Percentiles rank a stretch among this genome's conserved stretches.
Conservation (phyloP, 2,113 vertebrate genomes). For the Apistogramma diplotaenia region DNA sequence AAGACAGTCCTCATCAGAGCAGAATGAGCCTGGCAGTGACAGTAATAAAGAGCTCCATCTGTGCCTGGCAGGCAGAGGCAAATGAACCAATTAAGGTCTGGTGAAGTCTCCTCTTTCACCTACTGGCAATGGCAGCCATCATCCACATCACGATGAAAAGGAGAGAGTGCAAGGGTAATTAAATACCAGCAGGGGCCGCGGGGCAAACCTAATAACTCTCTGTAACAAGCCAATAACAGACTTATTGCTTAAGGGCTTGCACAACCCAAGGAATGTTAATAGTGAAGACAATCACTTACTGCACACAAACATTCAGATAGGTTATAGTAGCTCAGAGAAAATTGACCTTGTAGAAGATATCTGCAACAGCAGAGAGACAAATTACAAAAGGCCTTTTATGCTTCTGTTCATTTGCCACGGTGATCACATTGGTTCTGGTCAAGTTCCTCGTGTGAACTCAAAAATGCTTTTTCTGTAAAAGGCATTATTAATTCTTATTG, state of each 20-base stretch:
- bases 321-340: background rate
- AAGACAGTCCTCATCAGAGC: constrained; percentile 34
- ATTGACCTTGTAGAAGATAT: constrained; percentile 20
- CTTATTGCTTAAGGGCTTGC: constrained; percentile 41
- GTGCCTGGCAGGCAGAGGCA: constrained; percentile 60
- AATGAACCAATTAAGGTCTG: constrained; percentile 68
- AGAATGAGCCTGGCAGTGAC: constrained; percentile 62
- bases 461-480: background rate
- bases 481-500: background rate
- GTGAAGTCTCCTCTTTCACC: constrained; percentile 63
- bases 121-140: constrained; percentile 59
- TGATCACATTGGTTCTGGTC: background rate
- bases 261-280: constrained; percentile 30
- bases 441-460: background rate
- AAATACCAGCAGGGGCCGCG: constrained; percentile 58
- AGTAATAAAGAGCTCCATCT: constrained; percentile 72
- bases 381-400: constrained; percentile 17
- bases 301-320: constrained; percentile 9
- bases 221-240: constrained; percentile 58
- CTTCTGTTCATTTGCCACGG: background rate
- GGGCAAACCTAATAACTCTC: constrained; percentile 65
- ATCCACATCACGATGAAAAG: constrained; percentile 65
- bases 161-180: constrained; percentile 59
- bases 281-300: constrained; percentile 7
- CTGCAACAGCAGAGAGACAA: background rate